Percentiles rank a stretch among this genome's conserved stretches.
These are phyloP conservation scores for Bhutanitis thaidina DNA, from an alignment of 2,888 invertebrate genomes.

Conservation along the genomic window DNA sequence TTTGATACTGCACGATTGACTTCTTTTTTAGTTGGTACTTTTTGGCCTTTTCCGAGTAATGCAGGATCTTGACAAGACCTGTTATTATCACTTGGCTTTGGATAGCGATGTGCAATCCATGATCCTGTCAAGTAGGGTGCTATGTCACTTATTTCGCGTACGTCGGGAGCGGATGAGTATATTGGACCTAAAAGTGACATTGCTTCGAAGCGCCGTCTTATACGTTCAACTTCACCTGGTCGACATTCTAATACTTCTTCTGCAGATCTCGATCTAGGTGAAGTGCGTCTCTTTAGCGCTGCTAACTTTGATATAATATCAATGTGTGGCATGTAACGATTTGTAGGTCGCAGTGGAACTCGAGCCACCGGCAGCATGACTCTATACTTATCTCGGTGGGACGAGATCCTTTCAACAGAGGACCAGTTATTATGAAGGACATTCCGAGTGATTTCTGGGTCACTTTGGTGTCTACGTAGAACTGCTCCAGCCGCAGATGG, in stretches of 20 bases:
- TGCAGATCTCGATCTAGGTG: slow-evolving; percentile 71
- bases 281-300: slow-evolving; percentile 73
- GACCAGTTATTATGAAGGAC: slow-evolving; percentile 72
- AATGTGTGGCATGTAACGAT: slow-evolving; percentile 92
- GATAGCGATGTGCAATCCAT: slow-evolving; percentile 90
- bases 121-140: slow-evolving; percentile 88
- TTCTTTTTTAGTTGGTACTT: slow-evolving; percentile 63
- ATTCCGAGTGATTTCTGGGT: slow-evolving; percentile 86
- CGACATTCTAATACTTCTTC: slow-evolving; percentile 75
- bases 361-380: slow-evolving; percentile 83
- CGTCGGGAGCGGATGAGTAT: slow-evolving; percentile 89
- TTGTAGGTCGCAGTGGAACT: slow-evolving; percentile 81
- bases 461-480: slow-evolving; percentile 85
- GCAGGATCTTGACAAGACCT: slow-evolving; percentile 77
- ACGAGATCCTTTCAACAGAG: slow-evolving; percentile 61
- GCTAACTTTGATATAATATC: slow-evolving; percentile 94
- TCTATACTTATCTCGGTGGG: slow-evolving; percentile 47
- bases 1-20: slow-evolving; percentile 54
- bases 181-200: slow-evolving; percentile 87
- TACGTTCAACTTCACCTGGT: slow-evolving; percentile 85
- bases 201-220: slow-evolving; percentile 85
- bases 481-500: slow-evolving; percentile 75
- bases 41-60: slow-evolving; percentile 45
- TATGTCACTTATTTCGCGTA: slow-evolving; percentile 87
- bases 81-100: slow-evolving; percentile 84